Evolutionary conservation across 2,797 vertebrate species (phyloP).

Genomic region (Xiphophorus birchmanni): DNA sequence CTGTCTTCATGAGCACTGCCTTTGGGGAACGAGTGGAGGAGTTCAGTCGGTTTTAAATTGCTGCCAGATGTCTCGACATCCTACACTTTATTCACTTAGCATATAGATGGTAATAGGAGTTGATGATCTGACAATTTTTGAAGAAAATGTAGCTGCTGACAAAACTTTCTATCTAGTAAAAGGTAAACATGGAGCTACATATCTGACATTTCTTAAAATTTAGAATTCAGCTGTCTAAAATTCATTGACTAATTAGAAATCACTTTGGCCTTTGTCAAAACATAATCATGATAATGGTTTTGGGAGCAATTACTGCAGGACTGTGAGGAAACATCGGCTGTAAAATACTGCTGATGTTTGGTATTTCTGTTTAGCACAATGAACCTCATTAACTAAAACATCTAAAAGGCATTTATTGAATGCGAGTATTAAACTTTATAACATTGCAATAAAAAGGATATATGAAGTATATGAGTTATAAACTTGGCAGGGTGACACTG

Average conservation of each 20-base stretch:
- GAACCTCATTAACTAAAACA: neutral
- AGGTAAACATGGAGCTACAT: neutral
- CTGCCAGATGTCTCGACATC: neutral
- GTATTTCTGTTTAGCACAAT: neutral
- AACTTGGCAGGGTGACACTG: neutral
- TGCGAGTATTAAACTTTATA: neutral
- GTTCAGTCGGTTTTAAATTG: neutral
- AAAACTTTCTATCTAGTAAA: neutral
- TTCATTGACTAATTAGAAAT: neutral
- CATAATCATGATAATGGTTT: neutral
- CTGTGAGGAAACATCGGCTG: neutral
- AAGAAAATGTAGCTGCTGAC: neutral
- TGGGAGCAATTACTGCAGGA: neutral
- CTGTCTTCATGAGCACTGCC: neutral
- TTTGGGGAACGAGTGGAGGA: neutral
- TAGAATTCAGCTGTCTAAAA: neutral
- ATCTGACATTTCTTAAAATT: neutral
- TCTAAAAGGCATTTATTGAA: neutral
- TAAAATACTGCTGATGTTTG: conserved; percentile 2
- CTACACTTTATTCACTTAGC: neutral
- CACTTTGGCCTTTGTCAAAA: neutral
- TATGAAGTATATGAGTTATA: neutral
- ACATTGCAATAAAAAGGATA: neutral
- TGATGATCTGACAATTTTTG: neutral
- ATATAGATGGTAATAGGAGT: neutral